These are phyloP conservation scores for Drosophila basisetae DNA, from an alignment of 2,888 invertebrate species.

Conservation along the genomic window DNA sequence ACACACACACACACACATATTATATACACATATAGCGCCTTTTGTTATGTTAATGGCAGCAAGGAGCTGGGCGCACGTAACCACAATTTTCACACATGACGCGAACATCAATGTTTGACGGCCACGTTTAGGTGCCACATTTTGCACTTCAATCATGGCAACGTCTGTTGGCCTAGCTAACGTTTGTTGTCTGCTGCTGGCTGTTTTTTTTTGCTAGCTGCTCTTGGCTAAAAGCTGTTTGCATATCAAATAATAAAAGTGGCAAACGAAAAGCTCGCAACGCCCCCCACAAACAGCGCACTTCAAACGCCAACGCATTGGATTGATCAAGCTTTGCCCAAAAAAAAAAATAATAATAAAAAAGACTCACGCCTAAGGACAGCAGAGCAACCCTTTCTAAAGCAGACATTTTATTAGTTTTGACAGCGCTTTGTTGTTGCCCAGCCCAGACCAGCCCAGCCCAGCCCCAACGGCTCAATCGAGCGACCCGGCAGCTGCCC, in stretches of 20 bases:
- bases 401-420: constrained; percentile 78
- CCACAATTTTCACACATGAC: constrained; percentile 74
- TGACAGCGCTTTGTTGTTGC: constrained; percentile 77
- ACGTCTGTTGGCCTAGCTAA: constrained; percentile 7
- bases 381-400: constrained; percentile 54
- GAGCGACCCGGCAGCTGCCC: constrained; percentile 41
- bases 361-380: constrained; percentile 13
- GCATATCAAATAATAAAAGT: constrained; percentile 79
- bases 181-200: constrained; percentile 17
- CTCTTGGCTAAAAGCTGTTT: constrained; percentile 63
- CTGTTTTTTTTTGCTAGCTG: constrained; percentile 8
- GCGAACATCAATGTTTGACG: constrained; percentile 42
- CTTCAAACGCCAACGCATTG: constrained; percentile 62
- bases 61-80: constrained; percentile 59
- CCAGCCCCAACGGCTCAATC: constrained; percentile 55
- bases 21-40: constrained; percentile 40
- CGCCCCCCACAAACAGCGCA: constrained; percentile 49
- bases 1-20: constrained; percentile 10
- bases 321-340: constrained; percentile 60
- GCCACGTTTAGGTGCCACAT: constrained; percentile 58
- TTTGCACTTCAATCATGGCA: constrained; percentile 66
- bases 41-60: constrained; percentile 77
- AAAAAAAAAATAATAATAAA: not conserved
- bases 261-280: constrained; percentile 55
- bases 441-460: constrained; percentile 53